Evolutionary conservation across 2,113 vertebrate genomes (phyloP).

Genomic region (Ardeotis arabs): DNA sequence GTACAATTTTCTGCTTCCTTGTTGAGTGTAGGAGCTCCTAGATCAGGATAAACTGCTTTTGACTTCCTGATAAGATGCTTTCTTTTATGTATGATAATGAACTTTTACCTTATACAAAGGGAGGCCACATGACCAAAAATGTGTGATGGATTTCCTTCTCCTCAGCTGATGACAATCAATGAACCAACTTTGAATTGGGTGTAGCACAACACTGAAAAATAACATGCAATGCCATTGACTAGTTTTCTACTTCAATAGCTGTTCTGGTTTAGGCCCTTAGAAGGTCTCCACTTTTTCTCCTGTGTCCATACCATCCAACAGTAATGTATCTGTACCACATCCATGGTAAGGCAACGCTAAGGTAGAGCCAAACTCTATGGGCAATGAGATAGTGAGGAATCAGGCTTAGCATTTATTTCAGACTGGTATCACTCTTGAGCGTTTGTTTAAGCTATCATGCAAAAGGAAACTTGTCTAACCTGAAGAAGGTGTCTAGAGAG

Average conservation of each 20-base stretch:
- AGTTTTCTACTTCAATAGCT: not conserved
- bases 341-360: not conserved
- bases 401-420: not conserved
- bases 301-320: not conserved
- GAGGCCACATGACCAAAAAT: not conserved
- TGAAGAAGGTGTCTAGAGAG: not conserved
- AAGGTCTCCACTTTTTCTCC: not conserved
- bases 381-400: not conserved
- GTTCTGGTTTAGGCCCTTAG: not conserved
- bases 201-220: not conserved
- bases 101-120: not conserved
- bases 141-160: not conserved
- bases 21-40: not conserved
- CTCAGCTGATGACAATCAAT: not conserved
- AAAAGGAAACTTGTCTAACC: not conserved
- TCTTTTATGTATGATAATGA: not conserved
- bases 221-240: not conserved
- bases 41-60: not conserved
- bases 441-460: not conserved
- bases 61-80: not conserved
- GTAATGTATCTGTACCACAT: rapidly evolving
- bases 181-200: not conserved
- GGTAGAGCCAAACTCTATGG: not conserved
- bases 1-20: not conserved
- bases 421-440: not conserved